A percentile compares a stretch with the other conserved stretches of the same genome.
phyloP scores from a whole-genome alignment of 2,797 vertebrate species.

The Cyclopterus lumpus region DNA sequence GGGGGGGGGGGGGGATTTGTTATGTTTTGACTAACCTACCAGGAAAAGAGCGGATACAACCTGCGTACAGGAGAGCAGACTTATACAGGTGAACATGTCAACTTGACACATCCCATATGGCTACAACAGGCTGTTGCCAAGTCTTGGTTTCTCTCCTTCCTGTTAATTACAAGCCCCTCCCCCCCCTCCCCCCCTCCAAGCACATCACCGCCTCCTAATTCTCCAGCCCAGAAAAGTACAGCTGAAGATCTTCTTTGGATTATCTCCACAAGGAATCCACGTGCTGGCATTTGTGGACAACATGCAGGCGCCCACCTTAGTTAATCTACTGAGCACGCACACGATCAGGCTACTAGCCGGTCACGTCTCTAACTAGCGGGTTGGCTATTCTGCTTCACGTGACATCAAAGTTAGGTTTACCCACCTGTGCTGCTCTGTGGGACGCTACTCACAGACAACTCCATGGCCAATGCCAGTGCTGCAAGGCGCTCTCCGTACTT shows the following conservation, averaged over 20 bases:
- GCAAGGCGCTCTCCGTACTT: conserved; percentile 65
- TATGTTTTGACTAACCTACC: conserved; percentile 36
- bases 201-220: conserved; percentile 56
- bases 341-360: conserved; percentile 45
- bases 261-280: conserved; percentile 69
- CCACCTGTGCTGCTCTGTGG: conserved; percentile 79
- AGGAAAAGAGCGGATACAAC: conserved; percentile 18
- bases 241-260: conserved; percentile 74
- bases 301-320: conserved; percentile 51
- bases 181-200: neutral
- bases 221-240: conserved; percentile 71
- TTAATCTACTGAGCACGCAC: conserved; percentile 66
- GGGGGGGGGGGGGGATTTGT: conserved; percentile 1
- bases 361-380: conserved; percentile 43
- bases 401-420: conserved; percentile 65
- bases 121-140: conserved; percentile 32
- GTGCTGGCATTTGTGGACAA: conserved; percentile 48
- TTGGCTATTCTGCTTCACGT: conserved; percentile 61
- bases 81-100: conserved; percentile 46
- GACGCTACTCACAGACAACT: conserved; percentile 78
- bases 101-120: conserved; percentile 55
- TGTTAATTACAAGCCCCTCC: conserved; percentile 29
- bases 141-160: conserved; percentile 32
- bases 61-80: conserved; percentile 30
- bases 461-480: conserved; percentile 77